Evolutionary conservation across 2,888 invertebrate genomes (phyloP), one percentile per base, ranked within the genome.

Genomic region (Dorcus parallelipipedus): DNA sequence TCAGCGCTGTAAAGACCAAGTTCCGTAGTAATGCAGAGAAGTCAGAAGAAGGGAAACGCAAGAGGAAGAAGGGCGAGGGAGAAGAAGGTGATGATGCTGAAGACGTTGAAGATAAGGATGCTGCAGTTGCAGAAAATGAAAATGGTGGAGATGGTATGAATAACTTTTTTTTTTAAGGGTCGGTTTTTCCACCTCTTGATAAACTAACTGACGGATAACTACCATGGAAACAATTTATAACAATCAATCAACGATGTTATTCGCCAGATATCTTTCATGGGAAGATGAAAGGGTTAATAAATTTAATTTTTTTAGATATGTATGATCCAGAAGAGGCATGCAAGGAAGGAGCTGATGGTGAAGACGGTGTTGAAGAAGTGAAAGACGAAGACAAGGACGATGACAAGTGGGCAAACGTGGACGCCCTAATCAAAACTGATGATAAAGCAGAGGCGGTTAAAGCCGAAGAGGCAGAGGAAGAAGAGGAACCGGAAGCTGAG

Each of bases 1-100:
- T 85, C 17, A 74, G 81, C 51, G 72, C 73, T 9, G 71, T 73
- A 8, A 77, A 76, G 56, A 57, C 63, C 3, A 74, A 73, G 56
- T 75, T 69, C 59, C 72, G 76, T 62, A 78, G 78, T 63, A 78
- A 71, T 49, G 80, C 80, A 64, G 79, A 80, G 60, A 78, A 80
- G 69, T 60, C 55, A 7, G 62, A 64, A 17, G 78, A 79, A 62
- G 78, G 78, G 10, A 59, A 62, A 43, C 54, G 54, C 3, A 59
- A 55, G 10, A 58, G 57, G 52, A 63, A 63, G 20, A 57, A 64
- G 51, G 68, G 72, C 52, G 70, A 71, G 42, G 65, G 69, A 14
- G 72, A 71, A 42, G 71, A 71, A n/a, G 66, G 67, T 17, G 70
- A 70, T 61, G 68, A 76, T 54, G 60, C 79, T 82, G 71, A 81